Conservation (phyloP, 2,888 invertebrate genomes). For the Crossocerus cetratus region DNA sequence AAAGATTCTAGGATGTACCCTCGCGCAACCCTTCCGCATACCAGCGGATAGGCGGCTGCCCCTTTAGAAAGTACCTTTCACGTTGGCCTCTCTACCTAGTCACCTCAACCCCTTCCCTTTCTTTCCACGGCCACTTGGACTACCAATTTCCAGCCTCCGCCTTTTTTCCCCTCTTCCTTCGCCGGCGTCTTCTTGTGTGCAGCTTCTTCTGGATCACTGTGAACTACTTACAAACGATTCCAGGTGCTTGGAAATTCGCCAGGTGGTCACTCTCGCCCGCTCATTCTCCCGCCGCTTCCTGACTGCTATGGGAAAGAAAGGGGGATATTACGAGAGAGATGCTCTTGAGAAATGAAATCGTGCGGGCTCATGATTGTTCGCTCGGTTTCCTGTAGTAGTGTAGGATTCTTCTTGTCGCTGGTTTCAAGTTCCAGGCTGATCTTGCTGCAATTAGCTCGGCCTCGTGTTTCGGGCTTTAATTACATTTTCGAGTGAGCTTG, state of each 20-base stretch:
- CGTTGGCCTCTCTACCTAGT: slow-evolving; percentile 32
- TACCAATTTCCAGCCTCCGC: slow-evolving; percentile 24
- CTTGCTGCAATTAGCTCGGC: no score
- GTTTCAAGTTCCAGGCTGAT: no score
- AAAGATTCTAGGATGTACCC: slow-evolving; percentile 45
- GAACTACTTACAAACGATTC: slow-evolving; percentile 51
- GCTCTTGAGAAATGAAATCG: no score
- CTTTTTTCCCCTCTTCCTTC: slow-evolving; percentile 10
- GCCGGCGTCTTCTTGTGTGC: slow-evolving; percentile 13
- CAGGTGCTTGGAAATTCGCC: slow-evolving; percentile 67
- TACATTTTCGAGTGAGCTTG: no score
- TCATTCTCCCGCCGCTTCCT: slow-evolving; percentile 41
- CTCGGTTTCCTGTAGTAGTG: no score
- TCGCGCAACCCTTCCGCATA: slow-evolving; percentile 65
- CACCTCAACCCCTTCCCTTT: slow-evolving; percentile 41
- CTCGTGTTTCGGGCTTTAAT: no score
- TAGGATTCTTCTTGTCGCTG: no score
- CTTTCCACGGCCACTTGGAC: slow-evolving; percentile 33
- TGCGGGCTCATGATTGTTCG: no score
- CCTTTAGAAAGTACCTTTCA: slow-evolving; percentile 63
- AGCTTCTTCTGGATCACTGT: slow-evolving; percentile 39
- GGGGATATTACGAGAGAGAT: not conserved
- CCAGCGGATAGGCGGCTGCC: slow-evolving; percentile 47
- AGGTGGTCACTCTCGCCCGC: slow-evolving; percentile 52
- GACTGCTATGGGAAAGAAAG: not conserved